phyloP scores from a whole-genome alignment of 2,888 invertebrate species.

The Rotaria macrura region DNA sequence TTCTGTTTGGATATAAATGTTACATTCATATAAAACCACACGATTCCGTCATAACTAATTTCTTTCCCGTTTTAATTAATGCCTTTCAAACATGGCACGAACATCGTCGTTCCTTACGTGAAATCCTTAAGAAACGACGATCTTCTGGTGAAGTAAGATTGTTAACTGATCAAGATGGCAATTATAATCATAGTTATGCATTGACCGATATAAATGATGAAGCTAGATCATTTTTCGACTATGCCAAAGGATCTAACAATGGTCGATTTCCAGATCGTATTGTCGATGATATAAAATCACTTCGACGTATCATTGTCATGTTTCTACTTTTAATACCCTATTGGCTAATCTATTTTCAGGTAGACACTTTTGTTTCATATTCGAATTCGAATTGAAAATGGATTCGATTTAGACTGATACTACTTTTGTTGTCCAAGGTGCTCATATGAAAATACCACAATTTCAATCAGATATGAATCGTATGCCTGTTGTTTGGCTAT shows the following conservation, averaged over 20 bases:
- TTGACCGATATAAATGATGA: not conserved
- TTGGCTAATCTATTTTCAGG: constrained; percentile 54
- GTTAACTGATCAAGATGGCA: not conserved
- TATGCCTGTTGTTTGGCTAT: constrained; percentile 13
- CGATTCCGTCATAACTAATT: not conserved
- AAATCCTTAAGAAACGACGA: not conserved
- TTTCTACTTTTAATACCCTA: constrained; percentile 51
- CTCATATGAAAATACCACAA: constrained; percentile 44
- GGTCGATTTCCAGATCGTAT: constrained; percentile 51
- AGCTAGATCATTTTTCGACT: constrained; percentile 47
- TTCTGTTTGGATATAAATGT: not conserved
- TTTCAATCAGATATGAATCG: not conserved
- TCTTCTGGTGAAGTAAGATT: not conserved
- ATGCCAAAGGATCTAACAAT: constrained; percentile 52
- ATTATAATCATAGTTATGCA: not conserved
- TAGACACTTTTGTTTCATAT: constrained; percentile 35
- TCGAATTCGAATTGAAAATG: too few relatives aligned
- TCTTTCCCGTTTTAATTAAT: not conserved
- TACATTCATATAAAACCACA: not conserved
- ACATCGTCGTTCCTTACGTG: not conserved
- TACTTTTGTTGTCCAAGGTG: constrained; percentile 52
- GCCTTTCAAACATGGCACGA: not conserved
- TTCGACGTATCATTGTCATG: constrained; percentile 48
- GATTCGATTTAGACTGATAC: constrained; percentile 50
- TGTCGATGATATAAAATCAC: constrained; percentile 52